Base-by-base conservation (phyloP, 2,797 vertebrate genomes). In the Nannoperca obscura region DNA sequence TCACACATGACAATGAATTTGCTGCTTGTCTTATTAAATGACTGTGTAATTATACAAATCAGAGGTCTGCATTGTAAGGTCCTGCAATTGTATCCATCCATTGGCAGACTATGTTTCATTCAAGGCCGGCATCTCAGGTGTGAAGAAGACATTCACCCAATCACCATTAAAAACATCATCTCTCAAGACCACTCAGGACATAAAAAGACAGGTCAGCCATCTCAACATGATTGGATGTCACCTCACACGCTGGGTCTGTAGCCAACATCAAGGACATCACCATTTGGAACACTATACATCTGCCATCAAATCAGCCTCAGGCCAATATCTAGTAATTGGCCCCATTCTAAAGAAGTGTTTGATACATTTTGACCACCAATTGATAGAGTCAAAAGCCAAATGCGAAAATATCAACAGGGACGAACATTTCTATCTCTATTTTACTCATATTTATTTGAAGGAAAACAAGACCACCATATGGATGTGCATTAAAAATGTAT, bases 161-260 rank as follows among this genome's bases (percentile, higher is more conserved):
- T 89, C 85, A 82, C 83, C 81, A 79, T 90, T 82, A 86, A 83
- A 82, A 90, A 83, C 76, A 92, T 88, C 73, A 84, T 90, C 87
- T 87, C 82, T 90, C 89, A 89, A 78, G 82, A 85, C 80, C 82
- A 82, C 85, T 90, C 84, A 60, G 74, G 73, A 91, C 88, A 92
- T 91, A 92, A 92, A 92, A 80, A 87, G 84, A 88, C 73, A 71
- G 90, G 87, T 89, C 87, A 79, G 83, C 86, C 80, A 94, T 92
- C 90, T 89, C 85, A 74, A 72, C 82, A 70, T 93, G 92, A 95
- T 93, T 95, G 93, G 92, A 94, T 93, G 91, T 90, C 88, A 81
- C 80, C 81, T 86, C 87, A 76, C 90, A 90, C 36, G 86, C 91
- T 91, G 91, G 4, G 90, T 86, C 84, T 88, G 90, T 90, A 71